Conservation (phyloP, 1,140 invertebrate genomes). For the Dufourea novaeangliae region DNA sequence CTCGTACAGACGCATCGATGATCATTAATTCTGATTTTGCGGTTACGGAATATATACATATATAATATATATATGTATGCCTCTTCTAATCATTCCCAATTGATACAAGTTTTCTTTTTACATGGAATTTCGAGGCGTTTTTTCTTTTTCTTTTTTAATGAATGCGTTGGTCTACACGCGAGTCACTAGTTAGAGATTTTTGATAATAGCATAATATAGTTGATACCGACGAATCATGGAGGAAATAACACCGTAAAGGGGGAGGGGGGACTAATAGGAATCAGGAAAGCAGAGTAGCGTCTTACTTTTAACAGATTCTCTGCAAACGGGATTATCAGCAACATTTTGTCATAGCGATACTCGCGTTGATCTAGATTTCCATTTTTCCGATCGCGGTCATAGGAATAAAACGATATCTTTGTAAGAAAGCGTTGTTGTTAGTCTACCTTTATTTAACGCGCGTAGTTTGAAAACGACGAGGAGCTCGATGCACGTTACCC, state of each 20-base stretch:
- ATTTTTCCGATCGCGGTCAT: conserved; percentile 27
- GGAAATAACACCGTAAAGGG: neutral
- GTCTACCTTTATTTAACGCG: conserved; percentile 28
- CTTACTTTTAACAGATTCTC: neutral
- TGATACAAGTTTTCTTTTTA: conserved; percentile 67
- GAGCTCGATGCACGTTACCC: too few species aligned
- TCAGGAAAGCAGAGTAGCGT: neutral
- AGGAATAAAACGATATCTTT: conserved; percentile 37
- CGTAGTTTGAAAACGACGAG: too few species aligned
- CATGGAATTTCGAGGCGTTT: conserved; percentile 50
- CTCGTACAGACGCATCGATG: conserved; percentile 5
- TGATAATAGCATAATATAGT: conserved; percentile 60
- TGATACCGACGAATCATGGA: conserved; percentile 48
- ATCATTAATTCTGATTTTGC: conserved; percentile 43
- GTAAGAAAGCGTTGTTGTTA: conserved; percentile 16
- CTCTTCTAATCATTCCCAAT: conserved; percentile 72
- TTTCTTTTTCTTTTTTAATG: conserved; percentile 26
- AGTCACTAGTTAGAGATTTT: conserved; percentile 71
- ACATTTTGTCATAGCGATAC: conserved; percentile 14
- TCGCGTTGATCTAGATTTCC: conserved; percentile 20
- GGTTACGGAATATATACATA: too few species aligned
- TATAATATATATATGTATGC: too few species aligned
- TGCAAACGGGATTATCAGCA: neutral
- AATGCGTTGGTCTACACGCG: conserved; percentile 40
- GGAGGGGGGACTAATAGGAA: neutral